Base-by-base conservation (phyloP, 2,888 invertebrate species). In the Acronicta alni region DNA sequence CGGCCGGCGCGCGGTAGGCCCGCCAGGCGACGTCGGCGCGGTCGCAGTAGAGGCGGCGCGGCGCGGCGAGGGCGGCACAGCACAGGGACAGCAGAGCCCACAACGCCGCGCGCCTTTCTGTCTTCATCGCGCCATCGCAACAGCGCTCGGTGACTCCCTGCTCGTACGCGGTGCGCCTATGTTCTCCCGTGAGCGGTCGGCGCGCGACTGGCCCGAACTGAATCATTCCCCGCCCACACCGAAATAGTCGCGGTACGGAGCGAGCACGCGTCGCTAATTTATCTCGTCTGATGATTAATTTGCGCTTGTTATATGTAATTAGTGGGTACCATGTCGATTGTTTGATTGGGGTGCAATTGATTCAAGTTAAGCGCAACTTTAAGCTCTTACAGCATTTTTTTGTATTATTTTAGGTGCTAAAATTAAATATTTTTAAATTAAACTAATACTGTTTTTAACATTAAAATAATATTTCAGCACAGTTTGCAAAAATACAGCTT, bases 11-110 rank as follows among this genome's bases (percentile, higher is more conserved):
- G 73, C 92, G 91, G 90, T 93, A 92, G 82, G 93, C 93, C 60
- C 93, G 90, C 93, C 93, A 93, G 78, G 93, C 93, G 79, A 93
- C 93, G 92, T 94, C 93, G 78, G 91, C 93, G 82, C 93, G 92
- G 89, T 90, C 93, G 91, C 93, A 94, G 90, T 92, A 94, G 80
- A 85, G 89, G 86, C 92, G 92, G 85, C 88, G 88, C 82, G 89
- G 88, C 81, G 87, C 84, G 63, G 86, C 86, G 57, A 84, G 90
- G 86, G 87, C 85, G 83, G 80, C 81, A 69, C 79, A 76, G 67
- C 77, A 79, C 85, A 89, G 84, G 83, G 87, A 88, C 86, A 91
- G 86, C 87, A 92, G 87, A 85, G 90, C 90, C 91, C 90, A 90
- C 83, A 89, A 85, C 89, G 91, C 92, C 91, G 92, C 92, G 91